A percentile compares a stretch with the other conserved stretches of the same genome.
Evolutionary conservation across 2,797 vertebrate species (phyloP).

Genomic region (Enteromius radiatus): DNA sequence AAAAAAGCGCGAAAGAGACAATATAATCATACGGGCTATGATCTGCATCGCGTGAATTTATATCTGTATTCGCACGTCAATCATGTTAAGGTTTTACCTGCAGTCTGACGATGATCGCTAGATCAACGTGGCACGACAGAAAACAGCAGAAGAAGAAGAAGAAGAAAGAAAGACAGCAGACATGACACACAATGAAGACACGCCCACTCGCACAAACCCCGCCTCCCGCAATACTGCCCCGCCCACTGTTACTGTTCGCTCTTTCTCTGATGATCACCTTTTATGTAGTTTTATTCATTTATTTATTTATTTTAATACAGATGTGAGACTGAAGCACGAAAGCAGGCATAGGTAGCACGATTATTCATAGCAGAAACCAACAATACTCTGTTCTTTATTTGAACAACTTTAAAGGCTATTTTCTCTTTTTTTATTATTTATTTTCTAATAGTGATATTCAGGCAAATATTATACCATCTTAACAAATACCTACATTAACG

Average conservation of each 20-base stretch:
- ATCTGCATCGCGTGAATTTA: too few species aligned
- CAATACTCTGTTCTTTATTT: too few species aligned
- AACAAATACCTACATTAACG: too few species aligned
- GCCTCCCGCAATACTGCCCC: neutral
- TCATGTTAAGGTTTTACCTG: neutral
- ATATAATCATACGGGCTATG: accelerated
- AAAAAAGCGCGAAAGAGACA: too few species aligned
- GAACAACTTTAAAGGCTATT: too few species aligned
- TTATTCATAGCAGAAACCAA: too few species aligned
- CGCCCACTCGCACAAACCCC: neutral
- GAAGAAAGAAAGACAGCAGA: conserved; percentile 43
- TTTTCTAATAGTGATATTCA: too few species aligned
- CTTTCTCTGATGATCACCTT: neutral
- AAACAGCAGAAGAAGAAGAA: neutral
- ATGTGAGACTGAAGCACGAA: too few species aligned
- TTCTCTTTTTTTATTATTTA: too few species aligned
- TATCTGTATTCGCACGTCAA: accelerated
- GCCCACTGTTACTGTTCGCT: neutral
- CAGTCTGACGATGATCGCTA: neutral
- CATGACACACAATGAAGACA: conserved; percentile 16
- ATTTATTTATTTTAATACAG: neutral
- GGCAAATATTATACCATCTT: neutral
- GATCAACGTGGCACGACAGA: conserved; percentile 13
- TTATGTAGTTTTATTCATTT: neutral
- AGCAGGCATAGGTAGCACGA: too few species aligned